Percentiles rank a stretch among this genome's conserved stretches.
These are phyloP conservation scores for Tribolium madens DNA, from an alignment of 1,140 invertebrate genomes.

Conservation along the genomic window DNA sequence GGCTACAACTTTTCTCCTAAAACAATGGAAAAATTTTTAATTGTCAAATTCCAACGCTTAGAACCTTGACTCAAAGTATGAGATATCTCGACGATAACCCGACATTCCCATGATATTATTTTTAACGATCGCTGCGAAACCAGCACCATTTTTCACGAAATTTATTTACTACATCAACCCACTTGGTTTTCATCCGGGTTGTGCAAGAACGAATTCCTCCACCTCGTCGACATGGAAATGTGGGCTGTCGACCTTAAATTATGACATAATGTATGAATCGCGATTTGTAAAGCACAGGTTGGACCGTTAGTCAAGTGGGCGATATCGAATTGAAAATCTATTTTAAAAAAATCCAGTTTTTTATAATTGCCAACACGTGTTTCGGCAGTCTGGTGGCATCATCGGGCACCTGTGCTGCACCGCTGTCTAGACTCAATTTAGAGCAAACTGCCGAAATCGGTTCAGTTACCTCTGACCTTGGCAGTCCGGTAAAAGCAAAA, in stretches of 20 bases:
- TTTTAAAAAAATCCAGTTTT: too few relatives aligned
- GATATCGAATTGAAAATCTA: too few relatives aligned
- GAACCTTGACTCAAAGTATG: neutral
- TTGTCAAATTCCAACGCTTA: neutral
- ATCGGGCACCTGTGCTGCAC: neutral
- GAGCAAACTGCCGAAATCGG: slow-evolving; percentile 13
- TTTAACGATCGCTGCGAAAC: slow-evolving; percentile 15
- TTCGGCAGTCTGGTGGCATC: neutral
- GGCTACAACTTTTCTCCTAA: too few relatives aligned
- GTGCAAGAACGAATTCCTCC: slow-evolving; percentile 25
- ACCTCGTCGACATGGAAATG: neutral
- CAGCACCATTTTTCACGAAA: slow-evolving; percentile 11
- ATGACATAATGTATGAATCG: slow-evolving; percentile 15
- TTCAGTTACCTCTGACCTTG: slow-evolving; percentile 37
- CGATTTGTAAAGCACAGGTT: slow-evolving; percentile 13
- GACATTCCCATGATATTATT: neutral
- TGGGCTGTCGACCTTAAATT: neutral
- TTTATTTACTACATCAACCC: neutral
- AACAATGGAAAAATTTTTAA: neutral
- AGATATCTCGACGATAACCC: slow-evolving; percentile 4
- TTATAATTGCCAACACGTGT: too few relatives aligned
- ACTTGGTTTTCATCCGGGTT: neutral
- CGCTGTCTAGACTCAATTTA: neutral
- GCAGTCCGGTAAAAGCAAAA: slow-evolving; percentile 22
- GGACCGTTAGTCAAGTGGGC: neutral